Evolutionary conservation across 2,888 invertebrate genomes (phyloP).

Genomic region (Nomada goodeniana): DNA sequence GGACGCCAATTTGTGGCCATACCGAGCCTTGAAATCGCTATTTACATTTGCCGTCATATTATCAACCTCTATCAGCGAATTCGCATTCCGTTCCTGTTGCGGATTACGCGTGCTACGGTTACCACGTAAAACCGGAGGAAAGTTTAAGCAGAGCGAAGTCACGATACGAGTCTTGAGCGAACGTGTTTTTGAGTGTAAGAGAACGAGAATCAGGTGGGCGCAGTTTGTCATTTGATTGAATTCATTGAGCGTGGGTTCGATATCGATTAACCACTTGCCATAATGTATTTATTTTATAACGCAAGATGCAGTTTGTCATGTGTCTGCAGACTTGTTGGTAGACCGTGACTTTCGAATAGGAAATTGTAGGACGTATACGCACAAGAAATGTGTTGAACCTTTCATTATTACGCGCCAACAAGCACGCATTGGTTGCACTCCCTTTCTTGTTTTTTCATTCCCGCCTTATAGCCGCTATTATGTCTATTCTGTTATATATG

Average conservation of each 20-base stretch:
- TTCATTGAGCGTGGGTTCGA: not conserved
- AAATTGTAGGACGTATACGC: constrained; percentile 1
- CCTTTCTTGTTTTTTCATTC: too few species aligned
- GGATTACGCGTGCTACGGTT: not conserved
- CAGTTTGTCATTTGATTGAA: not conserved
- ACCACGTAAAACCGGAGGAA: too few species aligned
- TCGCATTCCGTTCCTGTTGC: not conserved
- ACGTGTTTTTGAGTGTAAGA: not conserved
- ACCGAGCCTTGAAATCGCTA: constrained; percentile 1
- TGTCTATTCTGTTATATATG: too few species aligned
- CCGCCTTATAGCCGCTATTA: too few species aligned
- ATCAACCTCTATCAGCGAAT: not conserved
- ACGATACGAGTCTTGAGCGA: not conserved
- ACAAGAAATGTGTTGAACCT: not conserved
- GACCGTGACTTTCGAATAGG: constrained; percentile 26
- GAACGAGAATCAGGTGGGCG: not conserved
- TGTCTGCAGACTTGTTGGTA: too few species aligned
- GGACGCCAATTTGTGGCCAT: constrained; percentile 40
- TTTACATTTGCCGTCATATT: constrained; percentile 31
- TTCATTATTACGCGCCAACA: too few species aligned
- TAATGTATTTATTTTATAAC: too few species aligned
- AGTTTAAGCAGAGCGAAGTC: too few species aligned
- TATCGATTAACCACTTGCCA: too few species aligned
- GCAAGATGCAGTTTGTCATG: too few species aligned
- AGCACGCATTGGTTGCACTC: too few species aligned